phyloP scores from a whole-genome alignment of 1,140 invertebrate genomes.

The Euwallacea similis region DNA sequence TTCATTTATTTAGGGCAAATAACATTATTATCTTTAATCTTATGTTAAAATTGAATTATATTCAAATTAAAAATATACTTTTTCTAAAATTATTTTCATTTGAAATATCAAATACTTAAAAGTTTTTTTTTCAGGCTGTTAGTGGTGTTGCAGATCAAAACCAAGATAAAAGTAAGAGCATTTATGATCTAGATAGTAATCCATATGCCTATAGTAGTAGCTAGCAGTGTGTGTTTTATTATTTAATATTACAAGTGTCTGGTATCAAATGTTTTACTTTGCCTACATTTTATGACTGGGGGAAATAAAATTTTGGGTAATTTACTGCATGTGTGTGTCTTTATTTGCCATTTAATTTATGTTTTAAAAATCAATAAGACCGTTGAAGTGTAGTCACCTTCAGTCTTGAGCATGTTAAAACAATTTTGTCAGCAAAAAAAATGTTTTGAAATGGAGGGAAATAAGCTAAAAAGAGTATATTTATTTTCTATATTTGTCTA shows the following conservation, averaged over 20 bases:
- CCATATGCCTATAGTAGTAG: constrained; percentile 43
- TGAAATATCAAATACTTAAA: too few relatives aligned
- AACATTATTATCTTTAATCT: constrained; percentile 17
- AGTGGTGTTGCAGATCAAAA: constrained; percentile 74
- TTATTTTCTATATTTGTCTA: too few relatives aligned
- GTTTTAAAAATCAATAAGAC: too few relatives aligned
- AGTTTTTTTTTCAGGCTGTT: constrained; percentile 76
- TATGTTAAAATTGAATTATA: background rate
- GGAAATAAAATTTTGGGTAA: background rate
- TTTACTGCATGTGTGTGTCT: background rate
- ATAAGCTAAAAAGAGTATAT: too few relatives aligned
- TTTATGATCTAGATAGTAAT: constrained; percentile 44
- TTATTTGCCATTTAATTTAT: background rate
- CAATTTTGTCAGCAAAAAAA: too few relatives aligned
- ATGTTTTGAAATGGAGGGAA: too few relatives aligned
- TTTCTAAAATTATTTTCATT: too few relatives aligned
- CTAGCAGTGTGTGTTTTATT: constrained; percentile 26
- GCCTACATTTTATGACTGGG: background rate
- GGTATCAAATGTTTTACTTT: background rate
- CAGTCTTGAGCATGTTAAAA: too few relatives aligned
- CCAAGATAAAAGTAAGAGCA: constrained; percentile 67
- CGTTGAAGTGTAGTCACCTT: too few relatives aligned
- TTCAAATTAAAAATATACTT: background rate
- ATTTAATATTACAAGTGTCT: background rate
- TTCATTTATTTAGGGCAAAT: background rate